Evolutionary conservation across 2,113 vertebrate species (phyloP).

Genomic region (Poecilia latipinna): DNA sequence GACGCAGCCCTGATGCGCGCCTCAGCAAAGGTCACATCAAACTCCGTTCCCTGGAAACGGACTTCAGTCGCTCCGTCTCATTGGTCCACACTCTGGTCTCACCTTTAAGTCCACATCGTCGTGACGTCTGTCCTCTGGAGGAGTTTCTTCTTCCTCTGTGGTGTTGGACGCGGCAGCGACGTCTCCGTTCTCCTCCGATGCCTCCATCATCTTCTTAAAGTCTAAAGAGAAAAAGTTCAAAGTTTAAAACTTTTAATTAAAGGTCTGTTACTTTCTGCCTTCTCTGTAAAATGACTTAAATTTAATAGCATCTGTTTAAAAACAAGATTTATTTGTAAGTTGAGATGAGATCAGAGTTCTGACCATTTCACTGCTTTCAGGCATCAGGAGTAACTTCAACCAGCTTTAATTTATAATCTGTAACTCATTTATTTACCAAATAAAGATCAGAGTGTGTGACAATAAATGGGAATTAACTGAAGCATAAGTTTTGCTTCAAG

Average conservation of each 20-base stretch:
- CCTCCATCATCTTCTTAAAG: slow-evolving; percentile 34
- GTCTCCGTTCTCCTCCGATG: slow-evolving; percentile 7
- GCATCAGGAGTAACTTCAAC: too few species aligned
- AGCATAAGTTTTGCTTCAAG: too few species aligned
- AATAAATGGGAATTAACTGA: too few species aligned
- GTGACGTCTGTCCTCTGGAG: slow-evolving; percentile 14
- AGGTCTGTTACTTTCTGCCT: too few species aligned
- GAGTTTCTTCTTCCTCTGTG: slow-evolving; percentile 31
- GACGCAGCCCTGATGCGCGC: slow-evolving; percentile 5
- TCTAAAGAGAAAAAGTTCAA: not conserved
- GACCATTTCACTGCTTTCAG: too few species aligned
- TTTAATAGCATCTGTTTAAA: too few species aligned
- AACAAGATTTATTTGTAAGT: too few species aligned
- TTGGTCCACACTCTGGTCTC: not conserved
- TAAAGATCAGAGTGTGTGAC: too few species aligned
- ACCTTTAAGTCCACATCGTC: not conserved
- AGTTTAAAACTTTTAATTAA: not conserved
- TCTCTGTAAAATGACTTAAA: too few species aligned
- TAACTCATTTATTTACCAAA: too few species aligned
- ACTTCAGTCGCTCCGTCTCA: not conserved
- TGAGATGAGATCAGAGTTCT: too few species aligned
- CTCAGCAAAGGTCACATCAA: not conserved
- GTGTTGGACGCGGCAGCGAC: not conserved
- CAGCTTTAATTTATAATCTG: too few species aligned
- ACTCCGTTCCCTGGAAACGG: not conserved